Conservation (phyloP, 1,140 invertebrate genomes). For the Yoshiicerus persimilis region DNA sequence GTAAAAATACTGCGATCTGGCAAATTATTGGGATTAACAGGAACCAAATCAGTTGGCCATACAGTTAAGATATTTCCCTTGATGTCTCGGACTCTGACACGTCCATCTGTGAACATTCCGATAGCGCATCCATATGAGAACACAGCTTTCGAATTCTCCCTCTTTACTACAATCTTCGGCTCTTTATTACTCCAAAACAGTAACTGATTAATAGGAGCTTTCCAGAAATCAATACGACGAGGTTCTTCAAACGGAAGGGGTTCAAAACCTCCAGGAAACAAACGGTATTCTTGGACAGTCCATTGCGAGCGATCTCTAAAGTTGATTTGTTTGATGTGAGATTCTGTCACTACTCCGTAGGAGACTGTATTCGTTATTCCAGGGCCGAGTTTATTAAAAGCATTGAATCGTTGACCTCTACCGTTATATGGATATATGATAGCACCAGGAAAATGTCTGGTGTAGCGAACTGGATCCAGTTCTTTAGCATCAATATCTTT, state of each 20-base stretch:
- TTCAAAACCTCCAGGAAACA: not conserved
- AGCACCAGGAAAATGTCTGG: not conserved
- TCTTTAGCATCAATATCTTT: not conserved
- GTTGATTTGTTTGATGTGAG: not conserved
- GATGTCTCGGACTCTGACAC: too few relatives aligned
- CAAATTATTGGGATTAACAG: too few relatives aligned
- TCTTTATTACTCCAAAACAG: too few relatives aligned
- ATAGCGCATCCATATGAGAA: too few relatives aligned
- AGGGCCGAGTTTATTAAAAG: not conserved
- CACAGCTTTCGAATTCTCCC: not conserved
- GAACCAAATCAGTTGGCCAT: too few relatives aligned
- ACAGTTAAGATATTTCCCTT: too few relatives aligned
- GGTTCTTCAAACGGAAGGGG: not conserved
- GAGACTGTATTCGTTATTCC: not conserved
- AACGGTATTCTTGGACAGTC: not conserved
- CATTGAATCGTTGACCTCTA: not conserved
- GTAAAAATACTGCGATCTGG: too few relatives aligned
- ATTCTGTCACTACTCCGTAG: not conserved
- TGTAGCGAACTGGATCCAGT: not conserved
- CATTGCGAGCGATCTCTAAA: not conserved
- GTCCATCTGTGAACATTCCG: too few relatives aligned
- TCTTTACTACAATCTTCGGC: not conserved
- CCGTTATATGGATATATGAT: not conserved
- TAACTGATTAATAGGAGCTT: too few relatives aligned
- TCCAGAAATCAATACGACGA: not conserved